Evolutionary conservation across 1,140 invertebrate species (phyloP), one percentile per base, ranked within the genome.

Genomic region (Neodiprion lecontei): DNA sequence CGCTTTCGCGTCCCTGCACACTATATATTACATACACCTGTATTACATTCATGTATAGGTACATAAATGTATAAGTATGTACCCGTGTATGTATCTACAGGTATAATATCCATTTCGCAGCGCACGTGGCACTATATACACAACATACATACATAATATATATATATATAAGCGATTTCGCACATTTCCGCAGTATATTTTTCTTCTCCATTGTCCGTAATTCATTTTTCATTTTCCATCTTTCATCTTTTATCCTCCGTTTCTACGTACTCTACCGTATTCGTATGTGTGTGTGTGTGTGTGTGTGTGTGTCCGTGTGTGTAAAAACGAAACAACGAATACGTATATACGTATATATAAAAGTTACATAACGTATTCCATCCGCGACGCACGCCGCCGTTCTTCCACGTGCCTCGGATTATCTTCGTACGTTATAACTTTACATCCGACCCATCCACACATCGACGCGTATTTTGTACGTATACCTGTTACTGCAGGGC

Each of bases 281-380:
- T 40, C 28, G 28, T 40, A 40, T 40, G 5, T 40, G 5, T 40
- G 5, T 40, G 5, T 40, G 5, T 40, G 5, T 40, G 17, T 40
- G 5, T 40, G 0, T 4, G 5, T 40, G 5, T 40, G 5, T 28
- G 5, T 28, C 17, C 17, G 17, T 17, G 17, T 17, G 17, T 21
- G 17, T 40, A 40, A 40, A 40, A 40, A 40, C 28, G 28, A 40
- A 40, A 40, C 28, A 40, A 40, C 28, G 28, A 40, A 40, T 1
- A 40, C 5, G 28, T 40, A 40, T 40, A 40, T 40, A 40, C 5
- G 5, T 40, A 5, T 40, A 40, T 40, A 40, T 40, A 40, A 40
- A 40, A 78, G 79, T 83, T 84, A 83, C 81, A 84, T 83, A 84
- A 83, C 83, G 80, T 84, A 84, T 83, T 84, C 82, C 53, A 17